These are phyloP conservation scores for Ophioderma brevispina DNA, from an alignment of 35 echinoderm and acorn worm species.

Conservation along the genomic window DNA sequence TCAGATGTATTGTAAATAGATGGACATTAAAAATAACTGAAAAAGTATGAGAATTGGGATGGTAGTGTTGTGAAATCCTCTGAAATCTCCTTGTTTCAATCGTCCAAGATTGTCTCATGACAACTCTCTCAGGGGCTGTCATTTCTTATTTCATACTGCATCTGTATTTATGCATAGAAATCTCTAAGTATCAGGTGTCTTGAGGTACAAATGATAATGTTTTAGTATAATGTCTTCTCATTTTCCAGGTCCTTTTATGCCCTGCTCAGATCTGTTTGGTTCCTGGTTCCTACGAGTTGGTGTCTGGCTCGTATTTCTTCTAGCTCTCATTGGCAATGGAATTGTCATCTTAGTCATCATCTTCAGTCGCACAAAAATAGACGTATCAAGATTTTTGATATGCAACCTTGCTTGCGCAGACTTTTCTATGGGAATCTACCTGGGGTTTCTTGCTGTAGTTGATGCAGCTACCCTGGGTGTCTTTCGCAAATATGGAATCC, in stretches of 20 bases:
- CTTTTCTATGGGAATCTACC: conserved; percentile 84
- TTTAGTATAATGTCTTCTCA: neutral
- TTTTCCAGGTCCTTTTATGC: conserved; percentile 82
- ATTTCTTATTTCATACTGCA: no score
- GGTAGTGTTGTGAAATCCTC: no score
- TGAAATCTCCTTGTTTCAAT: no score
- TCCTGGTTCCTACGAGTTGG: conserved; percentile 83
- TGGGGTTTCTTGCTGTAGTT: conserved; percentile 74
- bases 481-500: conserved; percentile 62
- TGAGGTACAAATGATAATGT: neutral
- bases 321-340: conserved; percentile 81
- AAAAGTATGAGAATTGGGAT: no score
- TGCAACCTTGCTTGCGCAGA: conserved; percentile 95
- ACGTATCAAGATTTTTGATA: conserved; percentile 89
- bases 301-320: conserved; percentile 86
- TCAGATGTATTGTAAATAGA: no score
- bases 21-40: no score
- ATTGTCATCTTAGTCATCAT: conserved; percentile 83
- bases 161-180: no score
- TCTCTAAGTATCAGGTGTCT: no score
- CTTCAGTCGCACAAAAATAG: conserved; percentile 88
- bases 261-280: conserved; percentile 86
- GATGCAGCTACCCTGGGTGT: conserved; percentile 75
- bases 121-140: no score
- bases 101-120: no score